Conservation (phyloP, 2,797 vertebrate species). For the Sylvilagus floridanus region DNA sequence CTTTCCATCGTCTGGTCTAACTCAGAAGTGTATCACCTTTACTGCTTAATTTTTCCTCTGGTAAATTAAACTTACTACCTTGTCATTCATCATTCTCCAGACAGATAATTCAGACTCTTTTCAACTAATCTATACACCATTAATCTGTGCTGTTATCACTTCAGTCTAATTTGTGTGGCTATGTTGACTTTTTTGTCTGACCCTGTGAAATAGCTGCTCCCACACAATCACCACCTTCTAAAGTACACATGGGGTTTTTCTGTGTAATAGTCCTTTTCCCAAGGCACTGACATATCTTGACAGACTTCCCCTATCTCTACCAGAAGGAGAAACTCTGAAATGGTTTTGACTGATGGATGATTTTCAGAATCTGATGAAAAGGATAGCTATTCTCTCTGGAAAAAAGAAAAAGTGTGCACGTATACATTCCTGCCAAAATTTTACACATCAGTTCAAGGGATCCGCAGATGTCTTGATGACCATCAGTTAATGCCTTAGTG, state of each 20-base stretch:
- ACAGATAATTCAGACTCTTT: background rate
- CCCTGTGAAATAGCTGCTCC: slow-evolving; percentile 39
- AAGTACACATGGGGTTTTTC: slow-evolving; percentile 62
- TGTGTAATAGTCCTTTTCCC: slow-evolving; percentile 37
- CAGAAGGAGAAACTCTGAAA: slow-evolving; percentile 54
- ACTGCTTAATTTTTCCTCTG: background rate
- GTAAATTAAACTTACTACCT: background rate
- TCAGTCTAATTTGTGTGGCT: slow-evolving; percentile 13
- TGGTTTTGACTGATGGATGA: background rate
- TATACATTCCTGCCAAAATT: background rate
- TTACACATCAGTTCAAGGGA: background rate
- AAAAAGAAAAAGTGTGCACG: background rate
- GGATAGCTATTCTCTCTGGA: background rate
- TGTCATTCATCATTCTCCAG: background rate
- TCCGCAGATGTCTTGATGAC: background rate
- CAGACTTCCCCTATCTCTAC: slow-evolving; percentile 17
- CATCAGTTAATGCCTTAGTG: background rate
- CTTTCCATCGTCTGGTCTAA: background rate
- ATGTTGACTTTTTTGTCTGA: background rate
- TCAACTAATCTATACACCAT: background rate
- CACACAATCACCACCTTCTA: background rate
- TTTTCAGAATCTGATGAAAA: slow-evolving; percentile 20
- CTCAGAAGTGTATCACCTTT: background rate
- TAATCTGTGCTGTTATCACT: background rate
- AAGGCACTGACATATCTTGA: slow-evolving; percentile 65